Evolutionary conservation across 1,140 invertebrate genomes (phyloP).

Genomic region (Plodia interpunctella): DNA sequence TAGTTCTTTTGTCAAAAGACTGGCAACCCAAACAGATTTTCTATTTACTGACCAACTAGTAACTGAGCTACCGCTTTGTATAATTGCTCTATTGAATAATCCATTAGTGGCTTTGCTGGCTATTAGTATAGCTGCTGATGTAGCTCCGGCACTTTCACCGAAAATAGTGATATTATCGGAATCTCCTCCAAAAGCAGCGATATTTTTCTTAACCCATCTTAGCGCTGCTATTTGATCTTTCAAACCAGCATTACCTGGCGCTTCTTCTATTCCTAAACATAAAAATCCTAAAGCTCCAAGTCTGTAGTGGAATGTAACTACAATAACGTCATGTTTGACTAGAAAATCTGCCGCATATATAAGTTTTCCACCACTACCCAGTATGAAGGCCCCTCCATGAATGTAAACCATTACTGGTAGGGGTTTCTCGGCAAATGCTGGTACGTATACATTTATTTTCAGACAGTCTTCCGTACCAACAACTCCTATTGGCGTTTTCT

Average conservation of each 20-base stretch:
- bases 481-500: conserved; percentile 28
- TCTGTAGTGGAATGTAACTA: conserved; percentile 84
- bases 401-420: conserved; percentile 81
- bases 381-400: conserved; percentile 80
- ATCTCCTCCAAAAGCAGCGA: conserved; percentile 73
- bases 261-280: conserved; percentile 77
- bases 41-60: conserved; percentile 78
- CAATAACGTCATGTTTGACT: conserved; percentile 80
- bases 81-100: conserved; percentile 71
- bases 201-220: conserved; percentile 79
- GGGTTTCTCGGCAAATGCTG: conserved; percentile 39
- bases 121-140: conserved; percentile 53
- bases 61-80: conserved; percentile 82
- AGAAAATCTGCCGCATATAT: conserved; percentile 80
- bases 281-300: conserved; percentile 81
- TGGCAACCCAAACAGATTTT: conserved; percentile 52
- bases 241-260: conserved; percentile 78
- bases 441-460: conserved; percentile 60
- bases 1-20: conserved; percentile 46
- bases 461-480: conserved; percentile 61
- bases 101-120: conserved; percentile 52
- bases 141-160: conserved; percentile 69
- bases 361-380: conserved; percentile 76
- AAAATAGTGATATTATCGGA: conserved; percentile 68
- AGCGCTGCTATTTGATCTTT: conserved; percentile 79